Evolutionary conservation across 2,888 invertebrate genomes (phyloP).

Genomic region (Bombyx huttoni): DNA sequence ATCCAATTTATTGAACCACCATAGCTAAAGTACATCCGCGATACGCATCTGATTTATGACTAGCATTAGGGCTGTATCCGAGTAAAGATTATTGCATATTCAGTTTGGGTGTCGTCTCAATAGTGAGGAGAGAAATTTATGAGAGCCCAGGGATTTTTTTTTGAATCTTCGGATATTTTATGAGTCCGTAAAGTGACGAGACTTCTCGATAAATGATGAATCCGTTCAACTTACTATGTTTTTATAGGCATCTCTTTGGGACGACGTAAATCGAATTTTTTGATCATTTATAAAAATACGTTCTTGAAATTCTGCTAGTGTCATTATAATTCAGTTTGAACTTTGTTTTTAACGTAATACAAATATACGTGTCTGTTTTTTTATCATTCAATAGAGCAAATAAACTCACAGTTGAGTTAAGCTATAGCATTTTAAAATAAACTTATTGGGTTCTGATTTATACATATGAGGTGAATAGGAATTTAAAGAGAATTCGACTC

Average conservation of each 20-base stretch:
- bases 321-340: background rate
- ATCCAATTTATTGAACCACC: slow-evolving; percentile 38
- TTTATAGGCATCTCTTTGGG: background rate
- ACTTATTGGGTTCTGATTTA: no score
- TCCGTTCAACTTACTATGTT: background rate
- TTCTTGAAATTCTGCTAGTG: background rate
- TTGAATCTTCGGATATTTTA: slow-evolving; percentile 6
- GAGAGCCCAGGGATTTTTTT: slow-evolving; percentile 4
- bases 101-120: slow-evolving; percentile 15
- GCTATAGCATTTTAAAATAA: no score
- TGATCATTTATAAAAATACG: background rate
- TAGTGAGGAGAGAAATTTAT: slow-evolving; percentile 1
- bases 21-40: slow-evolving; percentile 45
- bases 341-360: background rate
- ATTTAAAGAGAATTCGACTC: no score
- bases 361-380: background rate
- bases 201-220: background rate
- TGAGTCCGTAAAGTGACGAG: slow-evolving; percentile 5
- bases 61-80: slow-evolving; percentile 30
- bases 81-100: slow-evolving; percentile 25
- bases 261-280: background rate
- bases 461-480: no score
- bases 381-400: background rate
- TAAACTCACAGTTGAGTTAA: background rate
- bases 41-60: slow-evolving; percentile 40